Conservation (phyloP, 1,140 invertebrate species). For the Drosophila littoralis region DNA sequence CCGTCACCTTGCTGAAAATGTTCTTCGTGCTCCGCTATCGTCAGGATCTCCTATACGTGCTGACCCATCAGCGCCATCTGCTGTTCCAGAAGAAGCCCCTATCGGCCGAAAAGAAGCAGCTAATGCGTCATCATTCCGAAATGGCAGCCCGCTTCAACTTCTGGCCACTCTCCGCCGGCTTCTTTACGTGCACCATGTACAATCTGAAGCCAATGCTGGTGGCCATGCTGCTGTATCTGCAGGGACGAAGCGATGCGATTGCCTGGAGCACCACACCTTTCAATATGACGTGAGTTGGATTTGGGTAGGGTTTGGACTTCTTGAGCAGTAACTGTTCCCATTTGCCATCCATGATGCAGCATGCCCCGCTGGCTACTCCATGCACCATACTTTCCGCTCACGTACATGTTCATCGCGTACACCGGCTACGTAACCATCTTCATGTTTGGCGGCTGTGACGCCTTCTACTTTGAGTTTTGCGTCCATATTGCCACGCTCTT, state of each 20-base stretch:
- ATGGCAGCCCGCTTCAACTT: conserved; percentile 67
- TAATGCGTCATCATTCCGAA: conserved; percentile 34
- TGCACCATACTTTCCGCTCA: conserved; percentile 47
- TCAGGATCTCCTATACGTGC: conserved; percentile 45
- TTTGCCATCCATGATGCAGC: conserved; percentile 14
- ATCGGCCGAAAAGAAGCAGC: conserved; percentile 5
- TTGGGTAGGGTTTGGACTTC: not conserved
- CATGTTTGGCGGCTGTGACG: conserved; percentile 72
- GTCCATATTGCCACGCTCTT: conserved; percentile 53
- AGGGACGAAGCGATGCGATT: conserved; percentile 17
- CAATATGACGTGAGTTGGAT: conserved; percentile 74
- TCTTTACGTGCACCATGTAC: conserved; percentile 61
- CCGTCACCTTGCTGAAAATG: conserved; percentile 75
- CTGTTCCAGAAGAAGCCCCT: conserved; percentile 18
- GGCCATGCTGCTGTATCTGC: conserved; percentile 42
- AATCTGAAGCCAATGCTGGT: conserved; percentile 68
- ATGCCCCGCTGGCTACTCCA: conserved; percentile 52
- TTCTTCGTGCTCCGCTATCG: conserved; percentile 56
- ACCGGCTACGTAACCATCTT: conserved; percentile 74
- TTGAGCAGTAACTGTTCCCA: no score
- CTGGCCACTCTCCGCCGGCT: conserved; percentile 65
- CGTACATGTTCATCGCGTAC: conserved; percentile 69
- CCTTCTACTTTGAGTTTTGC: conserved; percentile 78
- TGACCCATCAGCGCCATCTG: conserved; percentile 17
- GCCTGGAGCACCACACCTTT: conserved; percentile 55